Base-by-base conservation (phyloP, 2,888 invertebrate genomes). In the Catocala sponsa region DNA sequence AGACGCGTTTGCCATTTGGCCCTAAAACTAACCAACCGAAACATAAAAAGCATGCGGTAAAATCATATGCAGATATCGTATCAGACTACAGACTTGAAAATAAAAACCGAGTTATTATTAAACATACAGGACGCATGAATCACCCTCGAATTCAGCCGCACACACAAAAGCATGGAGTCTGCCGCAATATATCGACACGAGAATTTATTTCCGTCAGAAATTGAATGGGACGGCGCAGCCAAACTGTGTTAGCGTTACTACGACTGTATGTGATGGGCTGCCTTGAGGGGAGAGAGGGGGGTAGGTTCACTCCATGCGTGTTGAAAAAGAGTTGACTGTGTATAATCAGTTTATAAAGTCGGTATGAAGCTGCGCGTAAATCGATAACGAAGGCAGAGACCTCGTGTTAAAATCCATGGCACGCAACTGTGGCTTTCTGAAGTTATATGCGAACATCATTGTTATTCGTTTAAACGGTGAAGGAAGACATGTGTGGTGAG, bases 121-220 rank as follows among this genome's bases (percentile, higher is more conserved):
- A 50, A 38, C 57, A 72, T 56, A 66, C 41, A 63, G 42, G 54
- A 63, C 55, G 52, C 62, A 73, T 73, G 74, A 77, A 76, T 79
- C 76, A 76, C 61, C 72, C 64, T 57, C 67, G 7, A 62, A 74
- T 70, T 65, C 70, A 72, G 67, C 59, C 71, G 66, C 52, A 61
- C 57, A 71, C 63, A 68, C 71, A 75, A 66, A 78, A 78, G 78
- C 75, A 73, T 70, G 62, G 70, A 77, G 74, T 72, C 72, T 74
- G 75, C 72, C 67, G 76, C 79, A 76, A 85, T 82, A 84, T 84
- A 82, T 82, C 81, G 83, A 77, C 82, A 71, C 65, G 69, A 73
- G 78, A 82, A 86, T 87, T 85, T 84, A 86, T 85, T 79, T 79
- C 74, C 72, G 72, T 63, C 78, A 82, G 79, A 82, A 82, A 85